Evolutionary conservation across 2,113 vertebrate species (phyloP).

Genomic region (Egretta garzetta): DNA sequence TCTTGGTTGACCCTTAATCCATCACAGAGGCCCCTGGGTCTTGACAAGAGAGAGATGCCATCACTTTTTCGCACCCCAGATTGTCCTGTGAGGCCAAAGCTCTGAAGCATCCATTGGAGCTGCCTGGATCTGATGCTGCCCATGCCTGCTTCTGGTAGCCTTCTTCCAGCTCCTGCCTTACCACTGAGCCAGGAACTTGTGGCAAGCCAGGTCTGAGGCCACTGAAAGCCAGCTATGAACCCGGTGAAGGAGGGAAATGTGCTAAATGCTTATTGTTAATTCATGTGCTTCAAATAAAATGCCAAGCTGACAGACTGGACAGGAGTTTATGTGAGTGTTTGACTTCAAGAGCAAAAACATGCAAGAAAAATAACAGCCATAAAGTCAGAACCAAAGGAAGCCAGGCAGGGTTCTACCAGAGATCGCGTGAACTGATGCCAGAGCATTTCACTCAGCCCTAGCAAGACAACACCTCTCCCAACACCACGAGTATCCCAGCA

Average conservation of each 20-base stretch:
- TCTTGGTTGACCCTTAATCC: neutral
- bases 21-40: neutral
- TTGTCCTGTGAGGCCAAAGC: neutral
- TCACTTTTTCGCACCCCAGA: neutral
- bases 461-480: neutral
- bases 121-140: neutral
- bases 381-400: neutral
- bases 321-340: neutral
- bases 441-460: neutral
- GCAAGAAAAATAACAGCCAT: accelerated
- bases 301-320: neutral
- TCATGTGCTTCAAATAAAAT: neutral
- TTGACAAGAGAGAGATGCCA: neutral
- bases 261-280: neutral
- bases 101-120: neutral
- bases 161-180: neutral
- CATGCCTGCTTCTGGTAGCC: neutral
- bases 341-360: neutral
- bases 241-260: neutral
- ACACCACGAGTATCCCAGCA: neutral
- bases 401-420: neutral
- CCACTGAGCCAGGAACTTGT: neutral
- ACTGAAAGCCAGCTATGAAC: neutral
- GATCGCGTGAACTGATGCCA: neutral
- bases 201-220: neutral